Conservation (phyloP, 2,113 vertebrate species). For the Nesogale talazaci region DNA sequence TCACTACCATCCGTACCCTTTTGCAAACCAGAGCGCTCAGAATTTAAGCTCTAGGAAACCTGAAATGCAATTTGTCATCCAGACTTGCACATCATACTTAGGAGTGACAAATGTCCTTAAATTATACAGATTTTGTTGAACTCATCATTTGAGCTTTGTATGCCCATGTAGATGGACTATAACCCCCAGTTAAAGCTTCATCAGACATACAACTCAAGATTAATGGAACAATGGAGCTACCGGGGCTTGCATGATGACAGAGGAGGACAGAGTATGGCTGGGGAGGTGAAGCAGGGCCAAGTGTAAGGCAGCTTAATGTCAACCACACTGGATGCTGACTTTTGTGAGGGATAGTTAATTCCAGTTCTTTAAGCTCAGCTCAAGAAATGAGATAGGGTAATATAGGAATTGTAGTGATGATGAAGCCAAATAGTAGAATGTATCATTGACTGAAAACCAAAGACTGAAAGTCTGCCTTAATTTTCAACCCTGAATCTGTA, state of each 20-base stretch:
- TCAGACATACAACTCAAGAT: not conserved
- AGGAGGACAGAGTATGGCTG: not conserved
- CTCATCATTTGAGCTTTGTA: not conserved
- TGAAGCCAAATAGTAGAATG: not conserved
- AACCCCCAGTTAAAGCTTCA: not conserved
- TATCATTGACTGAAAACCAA: not conserved
- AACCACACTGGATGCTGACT: not conserved
- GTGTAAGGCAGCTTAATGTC: not conserved
- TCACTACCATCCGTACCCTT: too few relatives aligned
- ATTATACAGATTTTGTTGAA: not conserved
- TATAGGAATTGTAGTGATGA: not conserved
- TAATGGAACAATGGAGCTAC: not conserved
- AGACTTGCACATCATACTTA: constrained; percentile 3
- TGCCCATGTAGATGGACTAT: not conserved
- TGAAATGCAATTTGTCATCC: not conserved
- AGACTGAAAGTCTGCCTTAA: not conserved
- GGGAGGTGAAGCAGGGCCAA: not conserved
- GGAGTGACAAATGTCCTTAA: not conserved
- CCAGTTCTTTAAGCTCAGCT: not conserved
- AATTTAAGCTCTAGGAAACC: too few relatives aligned
- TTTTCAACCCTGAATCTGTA: not conserved
- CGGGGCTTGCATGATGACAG: not conserved
- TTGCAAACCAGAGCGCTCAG: too few relatives aligned
- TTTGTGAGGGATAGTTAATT: not conserved
- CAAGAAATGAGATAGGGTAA: not conserved